These are phyloP conservation scores for Wasmannia auropunctata DNA, from an alignment of 1,140 invertebrate genomes.

Conservation along the genomic window DNA sequence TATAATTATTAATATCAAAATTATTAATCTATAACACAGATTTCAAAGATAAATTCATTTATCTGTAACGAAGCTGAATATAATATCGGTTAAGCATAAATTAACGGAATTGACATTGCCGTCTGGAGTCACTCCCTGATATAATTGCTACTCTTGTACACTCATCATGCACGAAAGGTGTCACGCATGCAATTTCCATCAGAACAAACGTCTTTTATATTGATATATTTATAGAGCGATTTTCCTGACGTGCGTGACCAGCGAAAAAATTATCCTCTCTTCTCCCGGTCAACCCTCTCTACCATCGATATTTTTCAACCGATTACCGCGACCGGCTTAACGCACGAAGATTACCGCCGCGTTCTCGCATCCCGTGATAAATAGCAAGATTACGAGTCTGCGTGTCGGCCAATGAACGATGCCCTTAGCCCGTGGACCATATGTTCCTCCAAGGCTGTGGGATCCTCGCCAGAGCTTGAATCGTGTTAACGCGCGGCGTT, in stretches of 20 bases:
- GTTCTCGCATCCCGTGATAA: conserved; percentile 81
- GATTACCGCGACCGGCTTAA: conserved; percentile 69
- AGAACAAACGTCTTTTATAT: neutral
- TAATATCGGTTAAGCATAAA: neutral
- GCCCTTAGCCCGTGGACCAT: conserved; percentile 78
- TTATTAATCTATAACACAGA: neutral
- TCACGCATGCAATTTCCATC: neutral
- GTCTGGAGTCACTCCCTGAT: neutral
- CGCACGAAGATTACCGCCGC: conserved; percentile 70
- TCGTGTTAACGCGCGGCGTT: conserved; percentile 54
- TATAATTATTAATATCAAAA: neutral
- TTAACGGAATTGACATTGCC: neutral
- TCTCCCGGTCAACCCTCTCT: neutral
- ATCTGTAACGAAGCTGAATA: neutral
- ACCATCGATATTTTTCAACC: conserved; percentile 45
- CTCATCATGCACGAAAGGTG: neutral
- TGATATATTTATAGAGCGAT: conserved; percentile 20
- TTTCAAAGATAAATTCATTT: neutral
- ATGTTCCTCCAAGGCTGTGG: conserved; percentile 80
- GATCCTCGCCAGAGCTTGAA: conserved; percentile 68
- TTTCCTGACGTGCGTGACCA: conserved; percentile 1
- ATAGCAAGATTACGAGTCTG: conserved; percentile 82
- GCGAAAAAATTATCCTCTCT: conserved; percentile 27
- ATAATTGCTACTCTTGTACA: neutral
- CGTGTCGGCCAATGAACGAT: conserved; percentile 75